phyloP scores from a whole-genome alignment of 1,140 invertebrate genomes.

The Drosophila baimaii region DNA sequence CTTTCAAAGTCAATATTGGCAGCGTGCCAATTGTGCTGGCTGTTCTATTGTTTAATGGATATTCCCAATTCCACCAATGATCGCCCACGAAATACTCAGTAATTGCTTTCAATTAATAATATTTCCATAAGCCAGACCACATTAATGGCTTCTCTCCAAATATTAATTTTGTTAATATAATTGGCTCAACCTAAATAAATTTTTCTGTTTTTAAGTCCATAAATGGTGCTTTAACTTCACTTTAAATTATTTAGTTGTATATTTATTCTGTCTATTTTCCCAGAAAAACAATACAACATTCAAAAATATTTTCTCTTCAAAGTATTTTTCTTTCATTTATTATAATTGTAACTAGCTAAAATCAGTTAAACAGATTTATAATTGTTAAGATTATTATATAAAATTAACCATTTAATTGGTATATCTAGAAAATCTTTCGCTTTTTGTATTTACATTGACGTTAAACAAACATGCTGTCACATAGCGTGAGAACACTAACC shows the following conservation, averaged over 20 bases:
- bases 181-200: too few species aligned
- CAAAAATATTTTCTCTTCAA: too few species aligned
- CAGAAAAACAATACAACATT: background rate
- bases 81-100: background rate
- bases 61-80: background rate
- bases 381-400: too few species aligned
- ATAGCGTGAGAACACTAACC: background rate
- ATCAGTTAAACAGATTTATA: background rate
- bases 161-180: too few species aligned
- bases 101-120: background rate
- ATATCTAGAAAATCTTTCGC: background rate
- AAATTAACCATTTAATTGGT: background rate
- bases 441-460: background rate
- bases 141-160: too few species aligned
- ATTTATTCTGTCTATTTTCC: background rate
- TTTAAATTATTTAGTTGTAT: too few species aligned
- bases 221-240: too few species aligned
- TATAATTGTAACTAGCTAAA: too few species aligned
- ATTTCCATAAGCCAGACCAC: too few species aligned
- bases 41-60: background rate
- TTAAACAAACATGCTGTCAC: background rate
- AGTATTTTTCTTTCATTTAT: too few species aligned
- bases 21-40: background rate
- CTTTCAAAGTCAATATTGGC: slow-evolving; percentile 2
- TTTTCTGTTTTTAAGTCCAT: too few species aligned